Evolutionary conservation across 2,113 vertebrate species (phyloP).

Genomic region (Tonatia bakeri): DNA sequence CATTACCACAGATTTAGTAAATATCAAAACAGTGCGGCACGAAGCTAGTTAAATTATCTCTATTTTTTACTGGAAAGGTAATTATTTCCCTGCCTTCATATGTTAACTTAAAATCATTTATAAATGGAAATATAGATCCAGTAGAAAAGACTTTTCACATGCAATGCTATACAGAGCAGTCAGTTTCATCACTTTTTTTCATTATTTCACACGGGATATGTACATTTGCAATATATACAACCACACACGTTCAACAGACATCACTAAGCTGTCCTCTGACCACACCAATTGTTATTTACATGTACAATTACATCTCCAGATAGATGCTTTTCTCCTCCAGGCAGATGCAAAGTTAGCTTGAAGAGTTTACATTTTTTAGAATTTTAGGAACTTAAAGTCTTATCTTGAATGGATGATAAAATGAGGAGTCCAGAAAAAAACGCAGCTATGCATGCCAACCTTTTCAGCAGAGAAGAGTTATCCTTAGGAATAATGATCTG

Average conservation of each 20-base stretch:
- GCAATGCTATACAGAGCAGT: constrained; percentile 74
- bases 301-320: constrained; percentile 51
- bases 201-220: constrained; percentile 63
- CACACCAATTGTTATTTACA: constrained; percentile 1
- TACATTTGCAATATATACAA: constrained; percentile 73
- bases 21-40: constrained; percentile 3
- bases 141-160: constrained; percentile 81
- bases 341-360: constrained; percentile 59
- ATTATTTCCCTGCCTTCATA: constrained; percentile 46
- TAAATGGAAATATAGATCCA: constrained; percentile 75
- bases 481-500: constrained; percentile 97
- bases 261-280: constrained; percentile 58
- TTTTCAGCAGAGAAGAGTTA: constrained; percentile 87
- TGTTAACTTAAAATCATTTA: constrained; percentile 61
- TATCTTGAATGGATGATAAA: constrained; percentile 82
- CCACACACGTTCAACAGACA: constrained; percentile 51
- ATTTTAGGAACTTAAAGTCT: constrained; percentile 64
- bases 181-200: constrained; percentile 44
- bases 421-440: constrained; percentile 86
- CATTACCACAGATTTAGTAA: background rate
- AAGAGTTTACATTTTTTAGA: constrained; percentile 49
- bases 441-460: constrained; percentile 82
- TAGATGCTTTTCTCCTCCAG: constrained; percentile 58
- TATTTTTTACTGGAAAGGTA: background rate
- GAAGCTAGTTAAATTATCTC: background rate